Base-by-base conservation (phyloP, 2,888 invertebrate species). In the Celastrina argiolus region DNA sequence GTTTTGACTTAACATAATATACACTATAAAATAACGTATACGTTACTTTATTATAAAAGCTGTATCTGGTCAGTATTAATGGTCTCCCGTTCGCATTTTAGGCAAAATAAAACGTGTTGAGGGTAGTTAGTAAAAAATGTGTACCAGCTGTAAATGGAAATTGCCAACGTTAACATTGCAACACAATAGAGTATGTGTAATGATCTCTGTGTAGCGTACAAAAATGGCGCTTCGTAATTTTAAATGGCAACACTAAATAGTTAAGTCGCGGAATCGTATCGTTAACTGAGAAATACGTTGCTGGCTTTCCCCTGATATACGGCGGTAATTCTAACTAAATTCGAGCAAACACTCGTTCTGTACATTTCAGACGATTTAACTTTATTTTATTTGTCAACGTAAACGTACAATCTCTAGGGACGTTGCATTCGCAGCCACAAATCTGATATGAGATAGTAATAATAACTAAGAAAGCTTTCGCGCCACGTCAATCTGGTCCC, bases 201-300 rank as follows among this genome's bases (percentile, higher is more conserved):
- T 51, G 22, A 51, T 26, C 51, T 51, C 51, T 51, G 41, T 36
- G 8, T n/a, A 51, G 51, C 51, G 51, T 5, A 51, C 36, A 36
- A 36, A 36, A 36, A 8, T 26, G 22, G 22, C 22, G 26, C 45
- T 51, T 22, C 51, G 51, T 51, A 22, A 51, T 51, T 51, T 51
- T 51, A 51, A 51, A 51, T 51, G 51, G 51, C 51, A 51, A 51
- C 59, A 34, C 59, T 34, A 59, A 59, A 59, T 12, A 31, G 58
- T 22, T 6, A 8, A 22, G 56, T 34, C 14, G 16, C 31, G 31
- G 10, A 34, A n/a, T 31, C 18, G 59, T 59, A 31, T 58, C 58
- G 59, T 59, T 34, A 59, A 18, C 34, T 12, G 31, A 34, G 58
- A 31, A 34, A 59, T 34, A 59, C 31, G 34, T 16, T 7, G 59